Evolutionary conservation across 2,888 invertebrate genomes (phyloP), one percentile per base, ranked within the genome.

Genomic region (Temnothorax ravouxi): DNA sequence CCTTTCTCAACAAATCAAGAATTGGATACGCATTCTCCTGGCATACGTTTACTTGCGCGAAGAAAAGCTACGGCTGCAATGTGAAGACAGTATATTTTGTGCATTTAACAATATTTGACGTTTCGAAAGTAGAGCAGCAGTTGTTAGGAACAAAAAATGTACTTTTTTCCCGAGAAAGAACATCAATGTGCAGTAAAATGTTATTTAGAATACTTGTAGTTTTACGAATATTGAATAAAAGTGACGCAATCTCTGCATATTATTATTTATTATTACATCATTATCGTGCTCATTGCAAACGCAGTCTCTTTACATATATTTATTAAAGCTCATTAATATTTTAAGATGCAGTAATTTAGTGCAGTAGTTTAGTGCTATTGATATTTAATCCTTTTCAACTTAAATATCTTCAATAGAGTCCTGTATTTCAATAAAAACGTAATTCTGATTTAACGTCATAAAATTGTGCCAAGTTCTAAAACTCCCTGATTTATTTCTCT

Each of bases 1-100:
- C 21, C 72, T 83, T 67, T 80, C 74, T 61, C 76, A 54, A 75
- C 69, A 15, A 38, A 67, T 47, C 54, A 77, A 69, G 69, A 77
- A 77, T 77, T 52, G n/a, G 66, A 77, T 66, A 77, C 41, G 77
- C 54, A 47, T 77, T 67, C 77, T 67, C 44, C 44, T 67, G 44
- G 44, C 44, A 54, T 21, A 67, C 44, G 69, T 69, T 77, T 67
- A 69, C 54, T n/a, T 34, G 77, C 34, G 44, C 29, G 54, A 67
- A 77, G 67, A 67, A 67, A 50, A 56, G 38, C 29, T 29, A 29
- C 18, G 18, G 25, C 41, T 52, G n/a, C n/a, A n/a, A n/a, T n/a
- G 38, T 18, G 76, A 50, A 25, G 18, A 76, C 38, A 59, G 38
- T 8, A 25, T 41, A 41, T 47, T 47, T 76, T 66, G 64, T 66